These are phyloP conservation scores for Epizoanthus scotinus DNA, from an alignment of 92 coral and sea anemone species.

Conservation along the genomic window DNA sequence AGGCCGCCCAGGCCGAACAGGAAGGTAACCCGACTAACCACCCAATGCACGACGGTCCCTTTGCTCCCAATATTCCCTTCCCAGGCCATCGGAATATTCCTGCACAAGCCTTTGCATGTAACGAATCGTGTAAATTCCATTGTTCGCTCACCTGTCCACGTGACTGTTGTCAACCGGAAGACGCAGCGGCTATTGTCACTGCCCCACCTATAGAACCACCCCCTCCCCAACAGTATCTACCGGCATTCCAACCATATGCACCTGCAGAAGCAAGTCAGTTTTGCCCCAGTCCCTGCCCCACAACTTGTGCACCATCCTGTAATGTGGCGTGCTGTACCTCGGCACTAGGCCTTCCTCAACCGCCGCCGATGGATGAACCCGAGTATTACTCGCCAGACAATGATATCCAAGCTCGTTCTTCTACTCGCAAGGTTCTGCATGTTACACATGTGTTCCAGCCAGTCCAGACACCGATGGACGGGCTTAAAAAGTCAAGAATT, in stretches of 20 bases:
- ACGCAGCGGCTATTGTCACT: slow-evolving; percentile 51
- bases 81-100: slow-evolving; percentile 68
- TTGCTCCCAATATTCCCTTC: slow-evolving; percentile 70
- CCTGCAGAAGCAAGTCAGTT: neutral
- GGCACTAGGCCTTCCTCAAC: slow-evolving; percentile 69
- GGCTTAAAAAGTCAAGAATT: slow-evolving; percentile 10
- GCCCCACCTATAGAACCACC: slow-evolving; percentile 45
- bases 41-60: neutral
- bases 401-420: slow-evolving; percentile 68
- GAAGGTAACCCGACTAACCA: neutral
- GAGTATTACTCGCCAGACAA: slow-evolving; percentile 38
- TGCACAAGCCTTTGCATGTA: slow-evolving; percentile 64
- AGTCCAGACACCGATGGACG: slow-evolving; percentile 47
- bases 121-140: slow-evolving; percentile 78
- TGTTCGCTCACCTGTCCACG: slow-evolving; percentile 79
- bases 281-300: slow-evolving; percentile 84
- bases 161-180: slow-evolving; percentile 93
- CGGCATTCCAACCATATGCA: slow-evolving; percentile 29
- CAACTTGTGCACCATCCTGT: slow-evolving; percentile 72
- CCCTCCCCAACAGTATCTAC: slow-evolving; percentile 48
- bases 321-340: slow-evolving; percentile 81
- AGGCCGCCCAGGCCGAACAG: slow-evolving; percentile 8
- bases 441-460: slow-evolving; percentile 77
- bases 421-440: slow-evolving; percentile 79
- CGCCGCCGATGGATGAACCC: slow-evolving; percentile 14